phyloP scores from a whole-genome alignment of 2,888 invertebrate genomes.

The Mylabris sibirica region DNA sequence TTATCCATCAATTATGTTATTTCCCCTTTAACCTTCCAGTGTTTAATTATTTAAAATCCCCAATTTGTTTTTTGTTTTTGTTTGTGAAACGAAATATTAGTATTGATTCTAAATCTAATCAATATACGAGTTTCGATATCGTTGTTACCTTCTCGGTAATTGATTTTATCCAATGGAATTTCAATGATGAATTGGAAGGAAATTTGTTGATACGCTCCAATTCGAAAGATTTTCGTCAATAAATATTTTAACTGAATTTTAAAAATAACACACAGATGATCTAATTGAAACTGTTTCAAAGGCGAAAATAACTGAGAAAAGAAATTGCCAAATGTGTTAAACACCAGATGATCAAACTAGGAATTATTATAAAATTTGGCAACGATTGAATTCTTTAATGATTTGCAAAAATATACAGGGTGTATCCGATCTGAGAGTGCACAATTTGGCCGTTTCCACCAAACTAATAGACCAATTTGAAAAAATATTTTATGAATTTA shows the following conservation, averaged over 20 bases:
- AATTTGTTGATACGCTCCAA: not conserved
- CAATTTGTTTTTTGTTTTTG: not conserved
- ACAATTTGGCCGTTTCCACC: too few relatives aligned
- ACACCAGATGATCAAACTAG: not conserved
- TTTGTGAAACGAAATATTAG: too few relatives aligned
- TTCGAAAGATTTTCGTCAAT: not conserved
- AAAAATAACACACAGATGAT: not conserved
- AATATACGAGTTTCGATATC: not conserved
- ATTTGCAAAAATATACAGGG: too few relatives aligned
- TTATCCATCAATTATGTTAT: not conserved
- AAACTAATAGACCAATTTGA: not conserved
- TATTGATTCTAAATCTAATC: not conserved
- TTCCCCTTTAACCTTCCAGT: too few relatives aligned
- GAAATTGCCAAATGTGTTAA: not conserved
- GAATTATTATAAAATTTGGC: not conserved
- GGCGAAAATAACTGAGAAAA: not conserved
- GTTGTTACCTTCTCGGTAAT: not conserved
- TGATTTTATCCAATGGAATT: not conserved
- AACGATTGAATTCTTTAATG: not conserved
- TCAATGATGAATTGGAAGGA: not conserved
- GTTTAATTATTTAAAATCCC: too few relatives aligned
- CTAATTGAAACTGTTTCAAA: not conserved
- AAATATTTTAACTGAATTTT: not conserved
- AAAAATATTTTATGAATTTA: too few relatives aligned
- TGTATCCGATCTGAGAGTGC: too few relatives aligned